Base-by-base conservation (phyloP, 2,888 invertebrate genomes). In the Herminia tarsipennalis region DNA sequence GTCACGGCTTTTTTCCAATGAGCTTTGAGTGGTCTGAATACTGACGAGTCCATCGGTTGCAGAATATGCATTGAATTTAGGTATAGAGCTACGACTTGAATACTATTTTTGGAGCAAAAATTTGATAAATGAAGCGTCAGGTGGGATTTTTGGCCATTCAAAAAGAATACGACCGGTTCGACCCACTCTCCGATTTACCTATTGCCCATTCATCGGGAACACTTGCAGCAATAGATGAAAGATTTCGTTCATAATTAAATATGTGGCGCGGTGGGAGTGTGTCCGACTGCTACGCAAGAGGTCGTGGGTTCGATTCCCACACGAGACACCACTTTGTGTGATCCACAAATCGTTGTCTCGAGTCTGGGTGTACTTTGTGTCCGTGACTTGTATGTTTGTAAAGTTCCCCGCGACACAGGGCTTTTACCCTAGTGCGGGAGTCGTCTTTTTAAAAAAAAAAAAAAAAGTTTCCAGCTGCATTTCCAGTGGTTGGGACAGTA, bases 201-300 rank as follows among this genome's bases (percentile, higher is more conserved):
- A 22, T 32, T 1, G 30, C 30, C 39, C 32, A 40, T 22, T 27
- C 9, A 5, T 52, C 29, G 12, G 35, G 35, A 6, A 42, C 8
- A 24, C 17, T 42, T 0, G 1, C 29, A 12, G 35, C 9, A 17
- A 42, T 14, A n/a, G 8, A 2, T 9, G 28, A 14, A 4, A 62
- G 59, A 21, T 62, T 60, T n/a, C 38, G 16, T 20, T 40, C 35
- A 36, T 40, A 46, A 5, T 20, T 18, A 13, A 25, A 40, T 5
- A 64, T 41, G n/a, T 60, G 42, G 62, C 66, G 64, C 0, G 68
- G 62, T 35, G 59, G 66, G 14, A 56, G 56, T 16, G n/a, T n/a
- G n/a, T n/a, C n/a, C n/a, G n/a, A n/a, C n/a, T n/a, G n/a, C n/a
- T n/a, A n/a, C n/a, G n/a, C n/a, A n/a, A n/a, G n/a, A n/a, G n/a